Conservation (phyloP, 2,888 invertebrate genomes). For the Drosophila paranaensis region DNA sequence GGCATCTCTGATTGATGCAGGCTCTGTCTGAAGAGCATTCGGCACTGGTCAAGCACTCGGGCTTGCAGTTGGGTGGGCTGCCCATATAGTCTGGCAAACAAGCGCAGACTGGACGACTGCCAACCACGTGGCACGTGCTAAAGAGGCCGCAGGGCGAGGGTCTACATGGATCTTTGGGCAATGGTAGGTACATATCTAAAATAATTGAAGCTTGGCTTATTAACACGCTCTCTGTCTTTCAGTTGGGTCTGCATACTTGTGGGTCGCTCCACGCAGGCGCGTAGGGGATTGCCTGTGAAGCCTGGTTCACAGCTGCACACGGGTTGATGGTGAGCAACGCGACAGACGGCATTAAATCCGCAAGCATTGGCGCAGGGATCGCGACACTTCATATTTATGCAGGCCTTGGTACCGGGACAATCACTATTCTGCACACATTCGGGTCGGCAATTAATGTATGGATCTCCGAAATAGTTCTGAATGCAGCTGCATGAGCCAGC, state of each 20-base stretch:
- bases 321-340: conserved; percentile 92
- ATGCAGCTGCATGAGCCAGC: conserved; percentile 93
- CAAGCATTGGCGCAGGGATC: conserved; percentile 94
- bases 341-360: conserved; percentile 93
- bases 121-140: conserved; percentile 86
- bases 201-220: conserved; percentile 3
- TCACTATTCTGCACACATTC: conserved; percentile 95
- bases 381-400: conserved; percentile 92
- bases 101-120: conserved; percentile 90
- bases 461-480: conserved; percentile 93
- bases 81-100: conserved; percentile 90
- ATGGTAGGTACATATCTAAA: conserved; percentile 80
- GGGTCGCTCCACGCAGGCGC: conserved; percentile 88
- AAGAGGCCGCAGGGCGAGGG: conserved; percentile 86
- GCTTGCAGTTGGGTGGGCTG: conserved; percentile 90
- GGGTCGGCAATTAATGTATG: conserved; percentile 93
- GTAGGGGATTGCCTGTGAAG: conserved; percentile 91
- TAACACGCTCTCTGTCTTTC: neutral
- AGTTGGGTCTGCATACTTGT: conserved; percentile 74
- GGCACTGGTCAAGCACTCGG: conserved; percentile 91
- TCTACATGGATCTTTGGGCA: conserved; percentile 84
- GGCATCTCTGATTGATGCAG: conserved; percentile 91
- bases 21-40: conserved; percentile 90
- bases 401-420: conserved; percentile 91
- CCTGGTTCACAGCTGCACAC: conserved; percentile 90